Evolutionary conservation across 2,113 vertebrate genomes (phyloP).

Genomic region (Megaptera novaeangliae): DNA sequence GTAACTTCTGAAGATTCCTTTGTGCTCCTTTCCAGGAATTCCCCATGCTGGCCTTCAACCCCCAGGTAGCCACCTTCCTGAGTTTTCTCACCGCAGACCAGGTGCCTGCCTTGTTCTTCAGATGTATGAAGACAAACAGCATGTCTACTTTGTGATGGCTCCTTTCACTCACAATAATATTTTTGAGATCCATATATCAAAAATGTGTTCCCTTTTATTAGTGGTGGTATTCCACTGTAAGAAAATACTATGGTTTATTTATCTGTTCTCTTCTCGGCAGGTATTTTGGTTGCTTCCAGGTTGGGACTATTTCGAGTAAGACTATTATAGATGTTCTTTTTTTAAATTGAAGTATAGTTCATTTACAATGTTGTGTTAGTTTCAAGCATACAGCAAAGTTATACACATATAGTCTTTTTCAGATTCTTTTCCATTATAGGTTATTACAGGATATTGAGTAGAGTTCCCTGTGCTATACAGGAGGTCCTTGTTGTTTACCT

Average conservation of each 20-base stretch:
- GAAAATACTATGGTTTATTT: neutral
- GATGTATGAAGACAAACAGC: neutral
- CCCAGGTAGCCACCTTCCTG: neutral
- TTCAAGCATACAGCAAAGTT: neutral
- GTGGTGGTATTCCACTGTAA: neutral
- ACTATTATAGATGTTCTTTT: neutral
- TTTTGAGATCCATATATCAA: neutral
- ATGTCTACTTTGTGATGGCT: fast-evolving
- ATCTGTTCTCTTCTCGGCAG: neutral
- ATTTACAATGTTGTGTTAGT: neutral
- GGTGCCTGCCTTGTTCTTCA: neutral
- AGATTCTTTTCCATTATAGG: neutral
- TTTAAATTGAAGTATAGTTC: neutral
- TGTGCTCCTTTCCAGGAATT: neutral
- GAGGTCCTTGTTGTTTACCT: too few relatives aligned
- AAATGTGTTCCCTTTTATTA: neutral
- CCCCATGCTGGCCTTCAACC: fast-evolving
- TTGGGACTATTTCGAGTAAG: neutral
- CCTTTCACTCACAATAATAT: neutral
- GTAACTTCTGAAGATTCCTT: neutral
- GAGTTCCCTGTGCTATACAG: too few relatives aligned
- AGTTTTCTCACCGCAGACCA: neutral
- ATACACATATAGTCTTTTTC: neutral
- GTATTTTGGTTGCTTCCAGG: neutral
- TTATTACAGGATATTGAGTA: too few relatives aligned